phyloP scores from a whole-genome alignment of 2,888 invertebrate species.

The Chrysina gloriosa region DNA sequence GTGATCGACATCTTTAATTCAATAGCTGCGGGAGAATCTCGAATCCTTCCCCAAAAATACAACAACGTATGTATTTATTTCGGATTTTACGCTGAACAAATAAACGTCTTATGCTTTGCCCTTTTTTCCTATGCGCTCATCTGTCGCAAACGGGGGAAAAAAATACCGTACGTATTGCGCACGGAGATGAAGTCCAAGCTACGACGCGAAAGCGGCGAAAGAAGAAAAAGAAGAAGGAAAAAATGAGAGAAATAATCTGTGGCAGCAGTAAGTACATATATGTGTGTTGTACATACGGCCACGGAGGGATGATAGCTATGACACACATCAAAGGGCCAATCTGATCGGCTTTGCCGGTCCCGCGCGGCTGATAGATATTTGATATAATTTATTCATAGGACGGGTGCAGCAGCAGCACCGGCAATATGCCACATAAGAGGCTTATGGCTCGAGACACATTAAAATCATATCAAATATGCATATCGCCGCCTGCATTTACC shows the following conservation, averaged over 20 bases:
- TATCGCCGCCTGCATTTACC: slow-evolving; percentile 62
- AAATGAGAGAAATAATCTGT: slow-evolving; percentile 19
- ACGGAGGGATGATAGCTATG: slow-evolving; percentile 29
- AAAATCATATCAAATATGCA: slow-evolving; percentile 67
- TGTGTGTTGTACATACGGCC: background rate
- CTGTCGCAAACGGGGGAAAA: background rate
- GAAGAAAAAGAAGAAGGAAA: slow-evolving; percentile 1
- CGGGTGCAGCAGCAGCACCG: slow-evolving; percentile 66
- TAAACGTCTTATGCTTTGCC: background rate
- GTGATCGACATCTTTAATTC: background rate
- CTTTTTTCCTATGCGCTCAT: background rate
- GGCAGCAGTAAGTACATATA: background rate
- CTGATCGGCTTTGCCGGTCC: slow-evolving; percentile 61
- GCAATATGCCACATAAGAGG: slow-evolving; percentile 65
- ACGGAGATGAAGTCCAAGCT: slow-evolving; percentile 6
- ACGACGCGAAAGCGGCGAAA: no score
- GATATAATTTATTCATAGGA: slow-evolving; percentile 79
- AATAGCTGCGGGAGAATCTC: background rate
- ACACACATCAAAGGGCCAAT: slow-evolving; percentile 56
- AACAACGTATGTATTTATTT: background rate
- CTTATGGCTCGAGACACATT: slow-evolving; percentile 66
- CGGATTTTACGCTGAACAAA: background rate
- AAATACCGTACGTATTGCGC: background rate
- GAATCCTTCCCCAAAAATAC: background rate
- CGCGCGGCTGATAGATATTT: slow-evolving; percentile 75